These are phyloP conservation scores for Noctua comes DNA, from an alignment of 2,888 invertebrate genomes.

Conservation along the genomic window DNA sequence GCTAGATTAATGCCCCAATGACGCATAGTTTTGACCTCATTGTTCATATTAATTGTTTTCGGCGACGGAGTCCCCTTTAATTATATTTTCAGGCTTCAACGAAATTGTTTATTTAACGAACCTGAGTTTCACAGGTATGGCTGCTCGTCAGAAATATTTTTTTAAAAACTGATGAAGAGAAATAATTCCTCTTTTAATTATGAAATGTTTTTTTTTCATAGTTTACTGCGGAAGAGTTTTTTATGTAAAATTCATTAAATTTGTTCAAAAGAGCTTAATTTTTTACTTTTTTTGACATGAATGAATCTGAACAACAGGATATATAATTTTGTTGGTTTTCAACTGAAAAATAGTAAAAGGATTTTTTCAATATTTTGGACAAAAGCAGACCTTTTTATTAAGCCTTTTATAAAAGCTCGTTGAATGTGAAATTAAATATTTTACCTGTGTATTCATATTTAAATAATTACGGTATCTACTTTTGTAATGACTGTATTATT, in stretches of 20 bases:
- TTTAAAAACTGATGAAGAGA: constrained; percentile 21
- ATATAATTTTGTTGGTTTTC: constrained; percentile 4
- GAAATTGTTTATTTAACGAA: constrained; percentile 33
- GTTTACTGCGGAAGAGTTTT: not conserved
- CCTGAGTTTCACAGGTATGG: constrained; percentile 12
- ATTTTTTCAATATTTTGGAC: constrained; percentile 11
- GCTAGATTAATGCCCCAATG: constrained; percentile 13
- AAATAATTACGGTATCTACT: not conserved
- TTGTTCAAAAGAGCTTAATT: constrained; percentile 4
- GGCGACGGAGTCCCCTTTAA: not conserved
- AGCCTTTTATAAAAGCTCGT: constrained; percentile 4
- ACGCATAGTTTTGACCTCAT: constrained; percentile 1
- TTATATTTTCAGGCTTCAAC: constrained; percentile 30
- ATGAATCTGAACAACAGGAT: constrained; percentile 12
- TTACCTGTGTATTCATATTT: not conserved
- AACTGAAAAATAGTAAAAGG: constrained; percentile 6
- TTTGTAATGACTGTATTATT: not conserved
- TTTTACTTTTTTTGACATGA: constrained; percentile 7
- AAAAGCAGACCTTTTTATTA: not conserved
- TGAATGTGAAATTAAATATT: constrained; percentile 19
- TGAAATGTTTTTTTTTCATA: constrained; percentile 23
- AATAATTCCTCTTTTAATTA: constrained; percentile 34
- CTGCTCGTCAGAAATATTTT: constrained; percentile 22
- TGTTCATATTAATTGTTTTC: constrained; percentile 20
- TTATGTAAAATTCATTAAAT: constrained; percentile 20